Percentiles rank a stretch among this genome's conserved stretches.
phyloP scores from a whole-genome alignment of 2,113 vertebrate species.

The Cinclus mexicanus region DNA sequence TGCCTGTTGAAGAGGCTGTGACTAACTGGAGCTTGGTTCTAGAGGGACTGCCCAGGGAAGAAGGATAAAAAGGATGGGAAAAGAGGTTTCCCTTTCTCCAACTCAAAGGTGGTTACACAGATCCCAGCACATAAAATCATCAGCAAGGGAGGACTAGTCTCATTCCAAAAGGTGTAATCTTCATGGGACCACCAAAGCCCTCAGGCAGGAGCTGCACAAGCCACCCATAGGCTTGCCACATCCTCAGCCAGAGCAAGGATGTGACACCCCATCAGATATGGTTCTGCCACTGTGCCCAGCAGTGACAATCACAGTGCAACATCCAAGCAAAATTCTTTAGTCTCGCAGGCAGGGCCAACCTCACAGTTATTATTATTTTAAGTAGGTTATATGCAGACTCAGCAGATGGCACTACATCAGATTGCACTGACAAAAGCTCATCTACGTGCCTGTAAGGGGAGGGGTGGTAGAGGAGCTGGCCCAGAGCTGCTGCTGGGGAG shows the following conservation, averaged over 20 bases:
- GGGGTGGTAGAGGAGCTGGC: background rate
- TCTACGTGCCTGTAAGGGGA: background rate
- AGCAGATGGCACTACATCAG: background rate
- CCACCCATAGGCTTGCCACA: background rate
- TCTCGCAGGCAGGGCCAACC: background rate
- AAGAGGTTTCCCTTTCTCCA: background rate
- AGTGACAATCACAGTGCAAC: background rate
- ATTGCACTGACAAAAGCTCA: background rate
- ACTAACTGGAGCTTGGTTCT: background rate
- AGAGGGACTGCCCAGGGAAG: background rate
- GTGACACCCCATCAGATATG: background rate
- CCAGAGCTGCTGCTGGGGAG: background rate
- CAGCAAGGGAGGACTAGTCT: background rate
- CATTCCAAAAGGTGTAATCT: background rate
- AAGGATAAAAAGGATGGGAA: background rate
- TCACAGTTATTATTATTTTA: conserved; percentile 6
- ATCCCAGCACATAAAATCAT: background rate
- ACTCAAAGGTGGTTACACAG: background rate
- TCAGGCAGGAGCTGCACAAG: background rate
- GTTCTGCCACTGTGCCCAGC: background rate
- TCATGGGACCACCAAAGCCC: background rate
- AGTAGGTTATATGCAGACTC: conserved; percentile 16
- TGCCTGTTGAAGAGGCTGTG: background rate
- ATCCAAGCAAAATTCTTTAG: background rate
- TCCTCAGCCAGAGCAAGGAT: background rate